A percentile compares a stretch with the other conserved stretches of the same genome.
phyloP scores from a whole-genome alignment of 2,888 invertebrate species.

The Phortica okadai region DNA sequence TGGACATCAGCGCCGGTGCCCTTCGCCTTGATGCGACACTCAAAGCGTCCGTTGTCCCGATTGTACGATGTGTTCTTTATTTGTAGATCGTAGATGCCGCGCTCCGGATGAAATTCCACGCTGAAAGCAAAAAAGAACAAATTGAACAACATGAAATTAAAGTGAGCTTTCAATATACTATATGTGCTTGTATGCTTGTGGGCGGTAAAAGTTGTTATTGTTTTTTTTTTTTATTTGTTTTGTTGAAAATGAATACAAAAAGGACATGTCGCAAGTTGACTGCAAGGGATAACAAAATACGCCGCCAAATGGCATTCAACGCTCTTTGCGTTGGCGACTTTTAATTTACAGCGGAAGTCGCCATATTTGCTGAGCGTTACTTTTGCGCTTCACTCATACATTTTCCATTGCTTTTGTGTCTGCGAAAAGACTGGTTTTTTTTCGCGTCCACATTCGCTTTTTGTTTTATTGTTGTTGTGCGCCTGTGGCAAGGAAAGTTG shows the following conservation, averaged over 20 bases:
- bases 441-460: not conserved
- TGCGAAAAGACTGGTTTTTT: not conserved
- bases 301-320: constrained; percentile 32
- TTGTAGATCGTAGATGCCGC: constrained; percentile 91
- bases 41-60: constrained; percentile 93
- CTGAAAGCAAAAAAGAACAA: constrained; percentile 76
- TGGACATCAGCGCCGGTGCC: constrained; percentile 90
- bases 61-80: constrained; percentile 93
- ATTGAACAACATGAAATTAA: not conserved
- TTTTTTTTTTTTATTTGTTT: not conserved
- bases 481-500: constrained; percentile 35
- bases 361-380: constrained; percentile 24
- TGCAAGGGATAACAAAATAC: constrained; percentile 44
- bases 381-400: not conserved
- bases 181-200: constrained; percentile 32
- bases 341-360: constrained; percentile 33
- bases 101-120: constrained; percentile 86
- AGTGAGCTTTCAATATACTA: too few relatives aligned
- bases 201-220: not conserved
- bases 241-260: not conserved
- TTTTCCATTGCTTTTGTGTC: not conserved
- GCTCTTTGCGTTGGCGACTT: not conserved
- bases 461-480: constrained; percentile 32
- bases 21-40: constrained; percentile 90
- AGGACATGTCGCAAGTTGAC: not conserved